Conservation (phyloP, 2,797 vertebrate species). For the Melanotaenia pygmaea region DNA sequence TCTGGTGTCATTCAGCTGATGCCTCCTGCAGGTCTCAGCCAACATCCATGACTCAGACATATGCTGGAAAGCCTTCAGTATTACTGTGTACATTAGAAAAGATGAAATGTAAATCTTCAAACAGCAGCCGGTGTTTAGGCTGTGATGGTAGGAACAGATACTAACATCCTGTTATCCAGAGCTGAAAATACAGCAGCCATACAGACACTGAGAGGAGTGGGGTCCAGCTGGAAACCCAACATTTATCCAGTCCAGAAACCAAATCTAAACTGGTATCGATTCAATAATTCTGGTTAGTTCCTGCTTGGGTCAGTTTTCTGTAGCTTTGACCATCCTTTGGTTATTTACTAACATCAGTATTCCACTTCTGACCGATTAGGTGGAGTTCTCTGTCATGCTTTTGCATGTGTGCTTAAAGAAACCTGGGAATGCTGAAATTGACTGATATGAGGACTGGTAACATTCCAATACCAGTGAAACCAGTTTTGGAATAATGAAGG, state of each 20-base stretch:
- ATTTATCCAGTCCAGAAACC: background rate
- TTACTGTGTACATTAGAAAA: constrained; percentile 2
- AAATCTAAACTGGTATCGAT: constrained; percentile 6
- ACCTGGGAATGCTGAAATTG: background rate
- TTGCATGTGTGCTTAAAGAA: background rate
- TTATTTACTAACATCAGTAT: background rate
- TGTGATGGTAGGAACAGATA: background rate
- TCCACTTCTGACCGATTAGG: too few relatives aligned
- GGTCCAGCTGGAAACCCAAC: background rate
- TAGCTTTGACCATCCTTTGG: background rate
- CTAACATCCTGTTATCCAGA: background rate
- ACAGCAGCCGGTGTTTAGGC: constrained; percentile 7
- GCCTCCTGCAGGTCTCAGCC: background rate
- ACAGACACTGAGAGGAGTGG: background rate
- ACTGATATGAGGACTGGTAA: background rate
- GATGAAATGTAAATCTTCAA: background rate
- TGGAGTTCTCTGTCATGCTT: background rate
- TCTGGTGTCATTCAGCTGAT: too few relatives aligned
- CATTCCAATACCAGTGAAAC: background rate
- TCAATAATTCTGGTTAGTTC: background rate
- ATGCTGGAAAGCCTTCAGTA: background rate
- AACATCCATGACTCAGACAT: background rate
- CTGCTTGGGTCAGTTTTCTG: constrained; percentile 13
- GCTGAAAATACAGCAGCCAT: background rate
- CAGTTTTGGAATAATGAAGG: background rate